Evolutionary conservation across 2,797 vertebrate species (phyloP).

Genomic region (Lagodon rhomboides): DNA sequence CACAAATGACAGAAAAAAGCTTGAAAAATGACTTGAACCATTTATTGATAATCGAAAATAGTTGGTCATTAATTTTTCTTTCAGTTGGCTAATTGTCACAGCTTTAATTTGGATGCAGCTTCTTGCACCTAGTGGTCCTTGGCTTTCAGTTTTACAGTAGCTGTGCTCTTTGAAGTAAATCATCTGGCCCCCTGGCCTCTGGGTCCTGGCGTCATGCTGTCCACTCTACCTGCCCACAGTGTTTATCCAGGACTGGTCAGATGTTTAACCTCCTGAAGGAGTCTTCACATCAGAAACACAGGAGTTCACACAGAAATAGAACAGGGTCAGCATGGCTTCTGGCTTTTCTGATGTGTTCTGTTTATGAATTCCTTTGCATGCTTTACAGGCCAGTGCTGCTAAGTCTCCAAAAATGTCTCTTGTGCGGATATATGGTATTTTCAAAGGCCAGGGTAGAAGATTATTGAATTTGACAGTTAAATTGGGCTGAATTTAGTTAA

Average conservation of each 20-base stretch:
- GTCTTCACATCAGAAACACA: constrained; percentile 48
- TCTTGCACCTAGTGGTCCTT: neutral
- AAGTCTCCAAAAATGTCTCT: constrained; percentile 40
- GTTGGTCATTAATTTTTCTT: too few species aligned
- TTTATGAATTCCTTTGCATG: constrained; percentile 54
- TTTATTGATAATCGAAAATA: neutral
- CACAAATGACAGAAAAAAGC: too few species aligned
- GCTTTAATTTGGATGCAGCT: constrained; percentile 1
- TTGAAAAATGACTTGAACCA: too few species aligned
- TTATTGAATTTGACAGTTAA: constrained; percentile 59
- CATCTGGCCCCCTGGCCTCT: constrained; percentile 1
- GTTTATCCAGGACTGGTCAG: constrained; percentile 63
- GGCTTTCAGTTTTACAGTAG: neutral
- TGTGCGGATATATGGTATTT: constrained; percentile 35
- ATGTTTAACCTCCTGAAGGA: constrained; percentile 62
- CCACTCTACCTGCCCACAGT: constrained; percentile 71
- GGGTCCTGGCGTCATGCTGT: constrained; percentile 51
- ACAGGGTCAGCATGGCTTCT: constrained; percentile 36
- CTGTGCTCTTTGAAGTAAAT: constrained; percentile 34
- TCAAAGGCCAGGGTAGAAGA: constrained; percentile 7
- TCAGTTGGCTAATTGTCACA: too few species aligned
- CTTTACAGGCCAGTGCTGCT: constrained; percentile 44
- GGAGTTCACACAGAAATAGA: constrained; percentile 50
- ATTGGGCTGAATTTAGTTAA: constrained; percentile 38
- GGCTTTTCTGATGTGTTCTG: constrained; percentile 48